phyloP scores from a whole-genome alignment of 1,140 invertebrate species.

The Heliconius hewitsoni region DNA sequence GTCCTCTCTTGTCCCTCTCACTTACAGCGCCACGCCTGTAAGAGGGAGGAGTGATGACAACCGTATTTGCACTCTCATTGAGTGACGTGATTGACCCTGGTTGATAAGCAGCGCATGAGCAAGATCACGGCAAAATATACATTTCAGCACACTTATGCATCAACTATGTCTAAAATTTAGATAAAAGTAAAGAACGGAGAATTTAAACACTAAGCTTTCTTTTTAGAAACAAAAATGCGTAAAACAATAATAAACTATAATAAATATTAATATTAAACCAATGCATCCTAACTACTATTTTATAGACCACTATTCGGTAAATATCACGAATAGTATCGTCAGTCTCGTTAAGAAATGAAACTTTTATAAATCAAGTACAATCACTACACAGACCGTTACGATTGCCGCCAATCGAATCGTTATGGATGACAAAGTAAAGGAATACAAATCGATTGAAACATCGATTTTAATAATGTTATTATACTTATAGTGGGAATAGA shows the following conservation, averaged over 20 bases:
- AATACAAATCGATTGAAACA: background rate
- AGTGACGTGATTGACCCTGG: constrained; percentile 49
- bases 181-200: background rate
- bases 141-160: background rate
- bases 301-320: background rate
- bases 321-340: background rate
- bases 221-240: background rate
- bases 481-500: too few species aligned
- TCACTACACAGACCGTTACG: background rate
- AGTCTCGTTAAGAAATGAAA: background rate
- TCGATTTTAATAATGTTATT: too few species aligned
- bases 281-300: too few species aligned
- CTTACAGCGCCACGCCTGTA: constrained; percentile 16
- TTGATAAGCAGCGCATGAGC: constrained; percentile 48
- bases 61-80: constrained; percentile 36
- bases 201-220: background rate
- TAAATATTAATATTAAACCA: too few species aligned
- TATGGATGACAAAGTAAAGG: background rate
- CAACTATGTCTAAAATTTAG: background rate
- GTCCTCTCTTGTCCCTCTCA: constrained; percentile 35
- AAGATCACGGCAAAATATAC: constrained; percentile 31
- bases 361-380: background rate
- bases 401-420: background rate
- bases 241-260: background rate
- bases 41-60: constrained; percentile 24